Base-by-base conservation (phyloP, 2,888 invertebrate species). In the Hydrotaea cyrtoneurina region DNA sequence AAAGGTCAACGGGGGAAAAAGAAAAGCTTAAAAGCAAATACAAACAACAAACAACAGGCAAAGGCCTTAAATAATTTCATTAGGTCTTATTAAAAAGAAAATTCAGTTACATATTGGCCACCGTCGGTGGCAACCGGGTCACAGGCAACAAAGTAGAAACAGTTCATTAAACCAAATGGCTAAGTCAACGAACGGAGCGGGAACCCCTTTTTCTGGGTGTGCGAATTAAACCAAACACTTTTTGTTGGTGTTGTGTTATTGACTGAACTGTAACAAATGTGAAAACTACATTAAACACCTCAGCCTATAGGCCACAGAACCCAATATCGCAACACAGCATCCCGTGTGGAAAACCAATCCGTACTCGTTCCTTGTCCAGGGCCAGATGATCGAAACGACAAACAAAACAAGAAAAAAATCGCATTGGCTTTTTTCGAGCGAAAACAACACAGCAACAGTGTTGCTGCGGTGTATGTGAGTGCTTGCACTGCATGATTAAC, bases 31-130 rank as follows among this genome's bases (percentile, higher is more conserved):
- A 36, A 64, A 36, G 72, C 13, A 72, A 53, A 43, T 26, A 55
- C 15, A n/a, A 59, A 76, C 43, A 11, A 13, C 15, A 5, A 39
- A 39, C 46, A 71, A 64, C 26, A 26, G 11, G 17, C 15, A 10
- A n/a, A 7, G 39, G 36, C 53, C 43, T 50, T 78, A 73, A 73
- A 84, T 59, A 81, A 84, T 84, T 80, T 62, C 62, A 83, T 71
- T 80, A 73, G 39, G 73, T 36, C 78, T 71, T 57, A 78, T 50
- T 66, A 75, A 80, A 80, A 46, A 23, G 23, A 0, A 69, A 0
- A 69, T 69, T 15, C n/a, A n/a, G n/a, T n/a, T 36, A 59, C 31
- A 8, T 39, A 13, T 15, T 50, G 23, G 26, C 59, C 59, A 59
- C 62, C 62, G 8, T 15, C 10, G 11, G 7, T 39, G 39, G 39